These are phyloP conservation scores for Priocnemis perturbator DNA, from an alignment of 2,888 invertebrate genomes.

Conservation along the genomic window DNA sequence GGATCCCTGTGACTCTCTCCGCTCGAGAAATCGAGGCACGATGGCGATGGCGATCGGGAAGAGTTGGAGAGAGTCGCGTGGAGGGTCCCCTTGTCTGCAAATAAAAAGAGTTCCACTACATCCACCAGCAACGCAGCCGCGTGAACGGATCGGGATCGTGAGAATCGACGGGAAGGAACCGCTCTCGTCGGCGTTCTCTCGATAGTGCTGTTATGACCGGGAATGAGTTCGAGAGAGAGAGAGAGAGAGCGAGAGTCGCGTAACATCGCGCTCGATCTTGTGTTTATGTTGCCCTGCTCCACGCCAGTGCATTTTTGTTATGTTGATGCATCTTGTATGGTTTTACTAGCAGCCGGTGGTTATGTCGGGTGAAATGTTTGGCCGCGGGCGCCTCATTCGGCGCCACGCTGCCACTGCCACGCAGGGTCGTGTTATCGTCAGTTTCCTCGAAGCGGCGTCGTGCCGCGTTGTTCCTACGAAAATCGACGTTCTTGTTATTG, in stretches of 20 bases:
- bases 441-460: background rate
- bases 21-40: constrained; percentile 2
- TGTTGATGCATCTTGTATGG: constrained; percentile 40
- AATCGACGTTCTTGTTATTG: background rate
- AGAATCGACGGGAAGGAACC: constrained; percentile 21
- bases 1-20: background rate
- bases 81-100: background rate
- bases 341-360: constrained; percentile 13
- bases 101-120: constrained; percentile 35
- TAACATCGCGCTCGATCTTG: constrained; percentile 30
- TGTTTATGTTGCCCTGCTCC: constrained; percentile 38
- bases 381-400: background rate
- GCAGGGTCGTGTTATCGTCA: constrained; percentile 1
- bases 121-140: constrained; percentile 48
- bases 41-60: background rate
- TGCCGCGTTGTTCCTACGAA: background rate
- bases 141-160: constrained; percentile 15
- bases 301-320: constrained; percentile 45
- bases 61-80: constrained; percentile 8
- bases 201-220: no score
- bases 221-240: constrained; percentile 11
- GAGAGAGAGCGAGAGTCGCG: constrained; percentile 37
- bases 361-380: constrained; percentile 5
- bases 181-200: background rate
- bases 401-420: constrained; percentile 2